Evolutionary conservation across 2,888 invertebrate genomes (phyloP).

Genomic region (Darwinula stevensoni): DNA sequence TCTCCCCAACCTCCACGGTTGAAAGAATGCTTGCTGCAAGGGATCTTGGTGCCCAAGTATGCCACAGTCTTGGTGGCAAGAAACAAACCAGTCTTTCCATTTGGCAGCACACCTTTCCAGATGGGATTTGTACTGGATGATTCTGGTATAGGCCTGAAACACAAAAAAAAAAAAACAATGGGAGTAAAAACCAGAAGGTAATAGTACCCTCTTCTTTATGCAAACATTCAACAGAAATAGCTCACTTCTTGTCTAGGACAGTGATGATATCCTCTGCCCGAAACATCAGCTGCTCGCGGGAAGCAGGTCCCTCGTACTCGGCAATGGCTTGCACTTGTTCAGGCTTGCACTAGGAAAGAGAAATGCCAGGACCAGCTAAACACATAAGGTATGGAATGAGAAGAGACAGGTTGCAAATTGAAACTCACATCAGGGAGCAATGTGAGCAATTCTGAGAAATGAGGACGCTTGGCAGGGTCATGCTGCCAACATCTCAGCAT

Average conservation of each 20-base stretch:
- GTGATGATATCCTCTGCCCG: slow-evolving; percentile 69
- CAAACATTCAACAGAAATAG: slow-evolving; percentile 6
- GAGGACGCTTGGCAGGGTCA: slow-evolving; percentile 57
- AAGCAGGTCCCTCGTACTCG: slow-evolving; percentile 23
- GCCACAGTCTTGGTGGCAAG: slow-evolving; percentile 67
- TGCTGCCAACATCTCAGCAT: slow-evolving; percentile 95
- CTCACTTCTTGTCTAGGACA: slow-evolving; percentile 50
- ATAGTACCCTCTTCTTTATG: too few species aligned
- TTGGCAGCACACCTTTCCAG: slow-evolving; percentile 72
- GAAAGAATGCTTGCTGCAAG: slow-evolving; percentile 23
- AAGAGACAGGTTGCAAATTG: slow-evolving; percentile 5
- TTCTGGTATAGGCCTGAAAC: not conserved
- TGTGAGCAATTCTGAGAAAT: slow-evolving; percentile 51
- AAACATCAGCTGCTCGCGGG: slow-evolving; percentile 43
- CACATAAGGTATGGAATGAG: too few species aligned
- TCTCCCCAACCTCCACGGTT: slow-evolving; percentile 15
- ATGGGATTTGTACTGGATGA: slow-evolving; percentile 14
- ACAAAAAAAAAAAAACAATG: not conserved
- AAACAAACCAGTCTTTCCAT: slow-evolving; percentile 75
- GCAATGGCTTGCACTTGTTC: slow-evolving; percentile 65
- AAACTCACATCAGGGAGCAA: slow-evolving; percentile 33
- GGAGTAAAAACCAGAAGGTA: not conserved
- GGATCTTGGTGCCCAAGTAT: slow-evolving; percentile 44
- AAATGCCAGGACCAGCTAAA: slow-evolving; percentile 3
- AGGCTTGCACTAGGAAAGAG: slow-evolving; percentile 33